Evolutionary conservation across 2,113 vertebrate species (phyloP), one percentile per base, ranked within the genome.

Genomic region (Epinephelus lanceolatus): DNA sequence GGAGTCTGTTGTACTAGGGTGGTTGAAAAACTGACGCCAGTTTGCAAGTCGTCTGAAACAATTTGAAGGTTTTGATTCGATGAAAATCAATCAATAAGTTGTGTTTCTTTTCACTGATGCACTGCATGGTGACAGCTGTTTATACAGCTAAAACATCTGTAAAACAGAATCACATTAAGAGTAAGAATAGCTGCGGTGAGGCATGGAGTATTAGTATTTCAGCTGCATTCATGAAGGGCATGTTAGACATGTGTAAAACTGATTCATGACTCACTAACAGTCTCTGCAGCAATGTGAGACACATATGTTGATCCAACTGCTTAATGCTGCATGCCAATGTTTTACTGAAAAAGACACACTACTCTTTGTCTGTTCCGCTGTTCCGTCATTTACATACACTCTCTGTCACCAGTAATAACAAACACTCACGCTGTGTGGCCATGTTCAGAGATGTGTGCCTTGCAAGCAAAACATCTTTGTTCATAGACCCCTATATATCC

Each of bases 291-390:
- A 59, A 59, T 71, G 51, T 81, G 69, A 80, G 76, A 76, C 70
- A 62, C 73, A 84, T 73, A 84, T 82, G 63, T n/a, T 17, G 60
- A 80, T 74, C 73, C 66, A 79, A 77, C 81, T 79, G 80, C 74
- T 85, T 75, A 33, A 25, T 7, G n/a, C 69, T 68, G 49, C 78
- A 68, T 60, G 76, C 57, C 76, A 86, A 70, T 82, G 63, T 19
- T 78, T 81, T 62, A 14, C 14, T 49, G 61, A 70, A 59, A 37
- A 66, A 81, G 30, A 70, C 53, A 83, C 56, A 23, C 17, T 37
- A 14, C 33, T 63, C 25, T 56, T 33, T 76, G 18, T 63, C 45
- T 80, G 51, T 79, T 84, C 30, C 25, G 18, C 68, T 42, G 15
- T 75, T 61, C 42, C 49, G 61, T 84, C 40, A 55, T 72, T 53